Conservation (phyloP, 2,888 invertebrate species). For the Autographa gamma region DNA sequence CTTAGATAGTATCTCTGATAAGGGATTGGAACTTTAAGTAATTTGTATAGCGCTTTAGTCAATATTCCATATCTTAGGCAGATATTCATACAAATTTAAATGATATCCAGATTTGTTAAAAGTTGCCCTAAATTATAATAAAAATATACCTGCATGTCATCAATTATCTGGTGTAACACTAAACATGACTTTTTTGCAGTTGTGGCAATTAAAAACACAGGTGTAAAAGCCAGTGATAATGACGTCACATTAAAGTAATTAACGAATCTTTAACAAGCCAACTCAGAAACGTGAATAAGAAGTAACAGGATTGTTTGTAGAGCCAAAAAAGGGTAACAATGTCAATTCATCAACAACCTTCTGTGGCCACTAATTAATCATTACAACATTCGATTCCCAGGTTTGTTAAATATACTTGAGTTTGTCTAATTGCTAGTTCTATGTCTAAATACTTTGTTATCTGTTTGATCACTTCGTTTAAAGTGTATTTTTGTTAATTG, state of each 20-base stretch:
- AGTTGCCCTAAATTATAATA: no score
- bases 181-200: no score
- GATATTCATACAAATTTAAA: no score
- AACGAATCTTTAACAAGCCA: not conserved
- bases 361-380: constrained; percentile 5
- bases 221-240: not conserved
- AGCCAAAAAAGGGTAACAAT: constrained; percentile 8
- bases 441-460: constrained; percentile 2
- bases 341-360: constrained; percentile 7
- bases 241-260: not conserved
- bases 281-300: not conserved
- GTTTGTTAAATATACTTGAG: constrained; percentile 7
- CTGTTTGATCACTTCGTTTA: not conserved
- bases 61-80: no score
- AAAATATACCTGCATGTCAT: no score
- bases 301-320: not conserved
- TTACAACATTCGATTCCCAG: constrained; percentile 5
- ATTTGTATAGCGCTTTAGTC: no score
- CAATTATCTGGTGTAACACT: no score
- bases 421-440: constrained; percentile 7
- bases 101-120: no score
- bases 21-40: no score
- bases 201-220: no score
- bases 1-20: no score
- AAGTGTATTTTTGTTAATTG: not conserved